Conservation (phyloP, 2,113 vertebrate genomes). For the Mohoua ochrocephala region DNA sequence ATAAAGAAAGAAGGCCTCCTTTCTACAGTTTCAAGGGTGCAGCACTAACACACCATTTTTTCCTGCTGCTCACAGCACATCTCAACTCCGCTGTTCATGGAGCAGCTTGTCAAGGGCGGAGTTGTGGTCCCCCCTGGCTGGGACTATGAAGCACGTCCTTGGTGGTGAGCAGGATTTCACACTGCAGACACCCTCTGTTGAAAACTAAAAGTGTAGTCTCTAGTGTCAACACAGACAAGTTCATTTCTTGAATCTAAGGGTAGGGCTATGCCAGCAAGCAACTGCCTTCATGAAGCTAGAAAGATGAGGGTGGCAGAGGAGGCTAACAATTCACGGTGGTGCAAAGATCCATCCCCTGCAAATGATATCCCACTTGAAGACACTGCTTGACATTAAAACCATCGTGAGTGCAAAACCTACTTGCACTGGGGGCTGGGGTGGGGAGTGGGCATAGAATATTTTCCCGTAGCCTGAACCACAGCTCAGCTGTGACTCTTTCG, state of each 20-base stretch:
- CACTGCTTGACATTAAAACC: not conserved
- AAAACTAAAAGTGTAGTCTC: slow-evolving; percentile 30
- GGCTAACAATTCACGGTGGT: not conserved
- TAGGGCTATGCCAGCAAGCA: not conserved
- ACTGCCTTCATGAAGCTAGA: not conserved
- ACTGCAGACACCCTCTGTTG: not conserved
- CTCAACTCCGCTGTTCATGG: not conserved
- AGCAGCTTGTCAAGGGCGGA: not conserved
- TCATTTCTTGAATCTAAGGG: slow-evolving; percentile 41
- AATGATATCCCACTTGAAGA: not conserved
- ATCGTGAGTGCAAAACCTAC: not conserved
- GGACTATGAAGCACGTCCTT: not conserved
- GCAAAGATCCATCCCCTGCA: not conserved
- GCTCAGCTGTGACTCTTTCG: not conserved
- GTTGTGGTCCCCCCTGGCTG: not conserved
- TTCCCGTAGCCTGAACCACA: not conserved
- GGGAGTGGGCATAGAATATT: not conserved
- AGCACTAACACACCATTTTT: not conserved
- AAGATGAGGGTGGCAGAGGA: not conserved
- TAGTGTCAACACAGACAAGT: slow-evolving; percentile 73
- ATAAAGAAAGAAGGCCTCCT: not conserved
- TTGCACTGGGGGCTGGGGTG: not conserved
- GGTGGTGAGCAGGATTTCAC: not conserved
- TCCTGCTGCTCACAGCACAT: not conserved
- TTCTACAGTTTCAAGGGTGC: not conserved